phyloP scores from a whole-genome alignment of 2,797 vertebrate genomes.

The Enteromius mattozi region DNA sequence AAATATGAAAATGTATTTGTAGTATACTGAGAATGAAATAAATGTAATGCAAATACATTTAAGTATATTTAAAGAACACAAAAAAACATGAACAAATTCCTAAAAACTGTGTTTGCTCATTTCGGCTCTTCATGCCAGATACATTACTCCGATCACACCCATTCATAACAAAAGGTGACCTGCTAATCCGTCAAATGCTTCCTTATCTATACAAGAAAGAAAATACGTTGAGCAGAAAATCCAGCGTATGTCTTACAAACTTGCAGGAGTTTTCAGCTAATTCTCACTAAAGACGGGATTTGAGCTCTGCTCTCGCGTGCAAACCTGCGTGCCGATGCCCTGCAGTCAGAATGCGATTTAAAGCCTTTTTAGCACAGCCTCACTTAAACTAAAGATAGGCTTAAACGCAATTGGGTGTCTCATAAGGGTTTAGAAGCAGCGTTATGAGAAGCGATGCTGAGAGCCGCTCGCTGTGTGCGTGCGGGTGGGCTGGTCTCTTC shows the following conservation, averaged over 20 bases:
- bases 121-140: neutral
- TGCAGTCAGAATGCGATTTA: constrained; percentile 40
- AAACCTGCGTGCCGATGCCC: constrained; percentile 37
- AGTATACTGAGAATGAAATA: no score
- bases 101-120: no score
- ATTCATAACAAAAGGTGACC: neutral
- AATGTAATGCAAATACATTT: no score
- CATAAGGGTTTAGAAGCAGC: constrained; percentile 28
- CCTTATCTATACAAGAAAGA: neutral
- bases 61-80: neutral
- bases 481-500: constrained; percentile 1
- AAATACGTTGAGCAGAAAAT: constrained; percentile 14
- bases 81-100: neutral
- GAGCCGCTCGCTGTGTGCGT: neutral
- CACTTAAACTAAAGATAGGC: constrained; percentile 42
- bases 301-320: neutral
- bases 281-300: constrained; percentile 46
- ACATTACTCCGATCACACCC: neutral
- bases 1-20: no score
- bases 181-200: constrained; percentile 26
- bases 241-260: constrained; percentile 25
- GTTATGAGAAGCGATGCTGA: constrained; percentile 41
- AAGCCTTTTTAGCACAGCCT: constrained; percentile 28
- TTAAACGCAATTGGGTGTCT: constrained; percentile 36
- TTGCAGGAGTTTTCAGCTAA: constrained; percentile 24